A percentile compares a stretch with the other conserved stretches of the same genome.
Conservation (phyloP, 2,113 vertebrate species). For the Entelurus aequoreus region DNA sequence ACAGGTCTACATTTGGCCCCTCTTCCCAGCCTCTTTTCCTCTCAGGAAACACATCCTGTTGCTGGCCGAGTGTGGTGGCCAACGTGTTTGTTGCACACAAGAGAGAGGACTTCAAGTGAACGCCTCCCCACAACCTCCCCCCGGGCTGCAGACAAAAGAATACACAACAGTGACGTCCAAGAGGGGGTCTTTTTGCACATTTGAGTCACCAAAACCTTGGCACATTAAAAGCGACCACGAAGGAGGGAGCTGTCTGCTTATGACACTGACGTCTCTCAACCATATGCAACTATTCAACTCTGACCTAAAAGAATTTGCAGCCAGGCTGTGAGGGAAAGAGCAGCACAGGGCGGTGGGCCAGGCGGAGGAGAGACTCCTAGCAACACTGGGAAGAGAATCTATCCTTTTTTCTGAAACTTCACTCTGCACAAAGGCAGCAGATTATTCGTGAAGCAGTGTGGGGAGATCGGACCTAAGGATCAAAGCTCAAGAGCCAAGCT, state of each 20-base stretch:
- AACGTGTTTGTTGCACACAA: conserved; percentile 76
- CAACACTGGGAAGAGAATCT: conserved; percentile 15
- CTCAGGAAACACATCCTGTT: conserved; percentile 98
- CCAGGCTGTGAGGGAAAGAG: conserved; percentile 8
- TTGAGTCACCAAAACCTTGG: conserved; percentile 36
- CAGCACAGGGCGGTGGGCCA: conserved; percentile 39
- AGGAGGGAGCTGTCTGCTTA: conserved; percentile 33
- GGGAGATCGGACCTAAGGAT: background rate
- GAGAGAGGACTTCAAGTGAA: conserved; percentile 53
- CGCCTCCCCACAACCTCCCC: conserved; percentile 35
- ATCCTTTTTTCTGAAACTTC: conserved; percentile 22
- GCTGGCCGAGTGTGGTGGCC: conserved; percentile 74
- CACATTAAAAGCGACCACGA: conserved; percentile 43
- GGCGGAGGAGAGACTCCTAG: conserved; percentile 16
- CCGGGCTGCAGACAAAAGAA: conserved; percentile 64
- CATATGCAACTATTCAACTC: conserved; percentile 34
- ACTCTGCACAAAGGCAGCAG: conserved; percentile 16
- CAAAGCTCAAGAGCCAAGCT: conserved; percentile 41
- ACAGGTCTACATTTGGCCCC: conserved; percentile 70
- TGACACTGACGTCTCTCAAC: conserved; percentile 24
- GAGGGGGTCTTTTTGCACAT: conserved; percentile 40
- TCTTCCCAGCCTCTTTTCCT: conserved; percentile 79
- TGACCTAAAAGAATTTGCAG: conserved; percentile 50
- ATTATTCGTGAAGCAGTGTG: conserved; percentile 4
- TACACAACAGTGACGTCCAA: conserved; percentile 59